phyloP scores from a whole-genome alignment of 2,797 vertebrate genomes.

The Eulemur albifrons region DNA sequence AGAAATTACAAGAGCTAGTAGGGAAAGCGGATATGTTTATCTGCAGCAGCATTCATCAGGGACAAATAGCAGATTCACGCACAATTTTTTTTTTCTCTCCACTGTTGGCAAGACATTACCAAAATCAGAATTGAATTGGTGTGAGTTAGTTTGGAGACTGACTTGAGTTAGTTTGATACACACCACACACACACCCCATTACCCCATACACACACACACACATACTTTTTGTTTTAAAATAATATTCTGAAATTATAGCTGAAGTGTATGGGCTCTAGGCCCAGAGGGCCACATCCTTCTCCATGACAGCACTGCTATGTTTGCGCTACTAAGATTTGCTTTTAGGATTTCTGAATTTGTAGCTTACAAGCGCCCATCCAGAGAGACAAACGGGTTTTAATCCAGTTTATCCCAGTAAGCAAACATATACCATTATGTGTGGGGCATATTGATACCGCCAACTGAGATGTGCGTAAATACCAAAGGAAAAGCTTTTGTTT shows the following conservation, averaged over 20 bases:
- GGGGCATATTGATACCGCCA: too few species aligned
- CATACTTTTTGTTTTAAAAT: neutral
- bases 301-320: neutral
- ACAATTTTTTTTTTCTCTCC: neutral
- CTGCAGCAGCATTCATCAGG: constrained; percentile 39
- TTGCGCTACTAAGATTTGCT: neutral
- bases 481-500: neutral
- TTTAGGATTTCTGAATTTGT: constrained; percentile 48
- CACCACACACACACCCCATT: neutral
- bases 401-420: constrained; percentile 21
- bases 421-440: neutral
- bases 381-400: constrained; percentile 56
- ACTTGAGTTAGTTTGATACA: neutral
- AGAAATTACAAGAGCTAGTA: constrained; percentile 67
- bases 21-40: constrained; percentile 63
- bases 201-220: too few species aligned
- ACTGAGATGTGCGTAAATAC: neutral
- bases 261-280: neutral
- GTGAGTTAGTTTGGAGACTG: neutral
- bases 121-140: constrained; percentile 19
- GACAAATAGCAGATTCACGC: constrained; percentile 44
- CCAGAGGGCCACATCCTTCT: neutral
- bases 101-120: neutral
- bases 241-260: neutral
- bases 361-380: neutral